Evolutionary conservation across 2,797 vertebrate species (phyloP), one percentile per base, ranked within the genome.

Genomic region (Galaxias olidus): DNA sequence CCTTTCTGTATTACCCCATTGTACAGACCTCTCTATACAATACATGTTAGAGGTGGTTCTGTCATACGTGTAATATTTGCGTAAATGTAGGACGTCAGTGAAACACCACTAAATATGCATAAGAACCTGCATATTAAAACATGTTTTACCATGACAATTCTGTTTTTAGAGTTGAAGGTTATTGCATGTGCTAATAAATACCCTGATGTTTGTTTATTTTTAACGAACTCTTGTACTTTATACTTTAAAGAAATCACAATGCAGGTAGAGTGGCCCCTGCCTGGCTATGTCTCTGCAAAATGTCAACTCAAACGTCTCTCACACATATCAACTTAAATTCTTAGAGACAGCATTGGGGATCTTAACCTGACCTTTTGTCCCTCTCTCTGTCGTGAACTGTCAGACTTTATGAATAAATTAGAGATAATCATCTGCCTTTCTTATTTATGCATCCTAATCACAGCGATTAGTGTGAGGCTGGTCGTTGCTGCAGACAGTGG

Each of bases 381-480:
- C 72, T 63, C 71, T 84, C 77, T 76, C 78, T 84, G 89, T 87
- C 75, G 79, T 78, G 74, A 78, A 86, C 85, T 89, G 88, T 91
- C 91, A 90, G 65, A 30, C 74, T 87, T 88, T 84, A 82, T 86
- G 87, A 91, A 92, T 90, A 90, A 91, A 91, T 91, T 87, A 88
- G 84, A 61, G 80, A 84, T 88, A 91, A 90, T 88, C 79, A 88
- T 88, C 83, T 77, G 69, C 80, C 74, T 79, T 63, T 82, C 74
- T 85, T 86, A 88, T 90, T 86, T 85, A 84, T 88, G 84, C 85
- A 86, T 87, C 81, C 87, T 88, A 88, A 90, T 91, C 82, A 68
- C 66, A 69, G 73, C 79, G 75, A 84, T 90, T 86, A 87, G 76
- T 46, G 67, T 56, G 74, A 57, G 65, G 75, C 77, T 67, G 70